Evolutionary conservation across 2,113 vertebrate species (phyloP).

Genomic region (Platichthys flesus): DNA sequence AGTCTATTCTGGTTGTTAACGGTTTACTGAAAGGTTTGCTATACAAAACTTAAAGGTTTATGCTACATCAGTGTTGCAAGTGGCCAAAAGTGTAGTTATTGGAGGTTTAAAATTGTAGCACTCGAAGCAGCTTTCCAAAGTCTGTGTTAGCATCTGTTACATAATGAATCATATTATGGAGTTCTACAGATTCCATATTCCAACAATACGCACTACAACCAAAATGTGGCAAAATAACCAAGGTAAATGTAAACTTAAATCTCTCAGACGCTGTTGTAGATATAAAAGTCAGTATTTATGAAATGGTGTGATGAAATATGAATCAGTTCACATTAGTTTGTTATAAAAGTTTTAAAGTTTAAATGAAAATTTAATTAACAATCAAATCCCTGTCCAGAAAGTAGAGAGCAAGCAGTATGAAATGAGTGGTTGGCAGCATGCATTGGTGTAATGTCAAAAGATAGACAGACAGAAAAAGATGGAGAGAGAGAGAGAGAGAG

Average conservation of each 20-base stretch:
- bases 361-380: not conserved
- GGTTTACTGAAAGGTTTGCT: not conserved
- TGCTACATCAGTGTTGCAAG: too few relatives aligned
- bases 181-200: not conserved
- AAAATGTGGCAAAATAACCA: not conserved
- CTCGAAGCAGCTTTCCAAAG: too few relatives aligned
- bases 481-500: slow-evolving; percentile 11
- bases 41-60: too few relatives aligned
- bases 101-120: too few relatives aligned
- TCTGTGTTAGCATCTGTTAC: too few relatives aligned
- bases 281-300: not conserved
- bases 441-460: not conserved
- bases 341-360: not conserved
- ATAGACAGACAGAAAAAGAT: slow-evolving; percentile 14
- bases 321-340: not conserved
- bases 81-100: too few relatives aligned
- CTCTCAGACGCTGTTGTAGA: not conserved
- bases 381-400: not conserved
- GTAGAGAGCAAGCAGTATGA: not conserved
- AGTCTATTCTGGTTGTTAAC: too few relatives aligned
- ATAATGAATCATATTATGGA: too few relatives aligned
- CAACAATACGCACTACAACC: not conserved
- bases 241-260: not conserved
- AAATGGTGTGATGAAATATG: not conserved
- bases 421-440: not conserved